Evolutionary conservation across 2,113 vertebrate species (phyloP).

Genomic region (Rhinopomastus cyanomelas): DNA sequence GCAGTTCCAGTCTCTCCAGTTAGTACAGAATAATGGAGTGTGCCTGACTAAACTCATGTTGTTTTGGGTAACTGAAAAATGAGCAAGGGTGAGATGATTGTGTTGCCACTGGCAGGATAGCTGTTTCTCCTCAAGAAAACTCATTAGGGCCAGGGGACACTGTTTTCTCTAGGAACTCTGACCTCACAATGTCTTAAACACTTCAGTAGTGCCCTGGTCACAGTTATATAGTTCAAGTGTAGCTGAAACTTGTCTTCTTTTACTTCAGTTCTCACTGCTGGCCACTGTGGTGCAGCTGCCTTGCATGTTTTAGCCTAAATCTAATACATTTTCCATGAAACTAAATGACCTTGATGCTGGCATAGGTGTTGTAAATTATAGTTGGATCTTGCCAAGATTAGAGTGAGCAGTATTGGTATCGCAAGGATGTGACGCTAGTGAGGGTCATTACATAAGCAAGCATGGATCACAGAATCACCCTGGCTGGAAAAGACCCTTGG

Average conservation of each 20-base stretch:
- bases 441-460: not conserved
- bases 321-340: not conserved
- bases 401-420: not conserved
- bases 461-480: no score
- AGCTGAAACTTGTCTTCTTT: not conserved
- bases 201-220: not conserved
- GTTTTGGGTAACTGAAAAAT: constrained; percentile 11
- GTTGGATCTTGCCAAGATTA: not conserved
- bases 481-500: no score
- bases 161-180: not conserved
- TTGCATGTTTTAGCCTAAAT: not conserved
- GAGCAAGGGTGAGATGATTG: not conserved
- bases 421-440: not conserved
- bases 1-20: not conserved
- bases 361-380: not conserved
- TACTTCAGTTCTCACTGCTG: not conserved
- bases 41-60: not conserved
- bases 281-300: not conserved
- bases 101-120: not conserved
- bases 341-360: not conserved
- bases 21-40: not conserved
- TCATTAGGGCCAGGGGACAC: not conserved
- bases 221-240: not conserved
- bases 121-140: not conserved
- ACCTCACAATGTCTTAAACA: not conserved